Evolutionary conservation across 1,140 invertebrate genomes (phyloP).

Genomic region (Drosophila insularis): DNA sequence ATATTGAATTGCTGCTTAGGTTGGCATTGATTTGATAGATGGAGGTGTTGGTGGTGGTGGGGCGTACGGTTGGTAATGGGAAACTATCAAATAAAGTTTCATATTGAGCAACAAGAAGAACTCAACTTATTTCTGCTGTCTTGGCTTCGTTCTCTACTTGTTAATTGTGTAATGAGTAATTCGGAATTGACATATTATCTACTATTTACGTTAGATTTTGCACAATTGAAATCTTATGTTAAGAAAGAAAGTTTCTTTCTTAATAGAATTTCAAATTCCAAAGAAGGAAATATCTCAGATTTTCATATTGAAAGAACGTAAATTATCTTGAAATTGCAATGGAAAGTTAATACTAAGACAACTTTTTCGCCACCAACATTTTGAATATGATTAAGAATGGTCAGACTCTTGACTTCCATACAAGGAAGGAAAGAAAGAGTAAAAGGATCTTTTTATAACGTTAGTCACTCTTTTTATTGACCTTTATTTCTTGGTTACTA

Average conservation of each 20-base stretch:
- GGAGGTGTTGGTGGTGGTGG: background rate
- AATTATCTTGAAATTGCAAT: no score
- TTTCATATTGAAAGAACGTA: no score
- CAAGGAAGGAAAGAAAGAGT: no score
- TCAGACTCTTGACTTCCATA: no score
- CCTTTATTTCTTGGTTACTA: no score
- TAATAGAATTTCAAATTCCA: no score
- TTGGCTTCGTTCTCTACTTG: background rate
- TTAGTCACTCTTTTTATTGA: no score
- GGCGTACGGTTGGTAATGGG: background rate
- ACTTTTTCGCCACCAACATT: no score
- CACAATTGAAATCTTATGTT: background rate
- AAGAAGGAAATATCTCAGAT: no score
- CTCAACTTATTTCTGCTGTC: background rate
- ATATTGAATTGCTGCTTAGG: constrained; percentile 57
- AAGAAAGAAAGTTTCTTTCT: background rate
- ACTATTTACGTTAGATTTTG: background rate
- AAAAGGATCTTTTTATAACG: no score
- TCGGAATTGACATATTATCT: background rate
- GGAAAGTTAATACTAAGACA: no score
- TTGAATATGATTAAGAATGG: no score
- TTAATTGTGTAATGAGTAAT: background rate
- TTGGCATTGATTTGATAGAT: constrained; percentile 22
- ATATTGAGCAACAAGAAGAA: background rate
- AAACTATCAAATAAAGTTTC: constrained; percentile 1